These are phyloP conservation scores for Falco columbarius DNA, from an alignment of 2,797 vertebrate genomes.

Conservation along the genomic window DNA sequence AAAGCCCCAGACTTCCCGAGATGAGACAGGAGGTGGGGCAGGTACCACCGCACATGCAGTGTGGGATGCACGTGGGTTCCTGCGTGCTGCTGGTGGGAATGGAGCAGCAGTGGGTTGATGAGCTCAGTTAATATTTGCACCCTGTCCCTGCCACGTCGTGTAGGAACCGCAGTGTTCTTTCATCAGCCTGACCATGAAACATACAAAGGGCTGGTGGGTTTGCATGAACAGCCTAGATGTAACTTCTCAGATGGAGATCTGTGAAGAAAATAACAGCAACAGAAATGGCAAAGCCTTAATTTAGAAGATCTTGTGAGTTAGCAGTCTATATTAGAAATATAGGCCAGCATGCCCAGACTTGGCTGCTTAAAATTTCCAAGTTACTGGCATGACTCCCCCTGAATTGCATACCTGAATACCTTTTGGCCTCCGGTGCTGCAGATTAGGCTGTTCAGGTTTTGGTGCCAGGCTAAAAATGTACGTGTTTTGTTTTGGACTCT, in stretches of 20 bases:
- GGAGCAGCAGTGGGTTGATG: not conserved
- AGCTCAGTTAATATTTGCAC: not conserved
- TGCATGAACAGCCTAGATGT: not conserved
- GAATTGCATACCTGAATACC: not conserved
- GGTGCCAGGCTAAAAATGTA: not conserved
- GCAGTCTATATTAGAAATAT: not conserved
- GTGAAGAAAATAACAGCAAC: not conserved
- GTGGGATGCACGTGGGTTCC: not conserved
- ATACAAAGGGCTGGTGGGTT: not conserved
- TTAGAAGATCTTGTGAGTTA: not conserved
- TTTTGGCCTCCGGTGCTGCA: rapidly evolving
- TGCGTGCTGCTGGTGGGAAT: not conserved
- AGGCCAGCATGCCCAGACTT: not conserved
- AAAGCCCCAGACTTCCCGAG: not conserved
- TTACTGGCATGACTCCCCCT: not conserved
- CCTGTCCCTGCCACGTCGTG: not conserved
- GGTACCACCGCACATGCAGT: not conserved
- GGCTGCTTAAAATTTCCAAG: not conserved
- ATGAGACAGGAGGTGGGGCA: not conserved
- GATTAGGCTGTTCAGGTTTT: not conserved
- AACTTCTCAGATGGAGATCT: not conserved
- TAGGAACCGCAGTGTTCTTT: not conserved
- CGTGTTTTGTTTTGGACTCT: not conserved
- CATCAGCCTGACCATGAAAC: not conserved
- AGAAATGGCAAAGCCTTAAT: not conserved